phyloP scores from a whole-genome alignment of 2,888 invertebrate genomes.

The Papilio demoleus region DNA sequence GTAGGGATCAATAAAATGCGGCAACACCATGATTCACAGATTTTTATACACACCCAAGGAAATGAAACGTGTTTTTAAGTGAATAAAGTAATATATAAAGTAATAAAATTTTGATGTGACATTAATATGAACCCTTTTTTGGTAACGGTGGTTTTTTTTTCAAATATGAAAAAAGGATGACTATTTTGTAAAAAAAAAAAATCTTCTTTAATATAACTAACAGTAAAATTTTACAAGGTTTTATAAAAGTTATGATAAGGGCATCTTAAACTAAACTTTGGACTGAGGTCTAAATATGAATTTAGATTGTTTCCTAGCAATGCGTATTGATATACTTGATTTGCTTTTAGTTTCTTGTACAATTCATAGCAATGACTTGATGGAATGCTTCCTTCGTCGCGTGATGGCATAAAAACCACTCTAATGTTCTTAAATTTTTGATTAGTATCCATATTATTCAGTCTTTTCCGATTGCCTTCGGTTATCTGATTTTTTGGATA shows the following conservation, averaged over 20 bases:
- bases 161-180: too few relatives aligned
- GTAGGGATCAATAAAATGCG: conserved; percentile 17
- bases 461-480: background rate
- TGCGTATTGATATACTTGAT: background rate
- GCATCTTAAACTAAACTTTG: background rate
- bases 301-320: background rate
- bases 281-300: too few relatives aligned
- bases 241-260: conserved; percentile 12
- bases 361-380: conserved; percentile 4
- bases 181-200: too few relatives aligned
- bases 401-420: conserved; percentile 11
- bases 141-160: too few relatives aligned
- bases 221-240: too few relatives aligned
- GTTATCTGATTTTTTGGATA: background rate
- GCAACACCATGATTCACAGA: conserved; percentile 18
- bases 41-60: background rate
- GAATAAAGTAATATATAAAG: too few relatives aligned
- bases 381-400: background rate
- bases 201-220: too few relatives aligned
- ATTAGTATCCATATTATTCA: background rate
- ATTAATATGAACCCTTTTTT: too few relatives aligned
- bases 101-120: too few relatives aligned
- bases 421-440: background rate
- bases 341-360: background rate
- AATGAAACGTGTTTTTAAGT: background rate